These are phyloP conservation scores for Gila orcuttii DNA, from an alignment of 2,113 vertebrate species.

Conservation along the genomic window DNA sequence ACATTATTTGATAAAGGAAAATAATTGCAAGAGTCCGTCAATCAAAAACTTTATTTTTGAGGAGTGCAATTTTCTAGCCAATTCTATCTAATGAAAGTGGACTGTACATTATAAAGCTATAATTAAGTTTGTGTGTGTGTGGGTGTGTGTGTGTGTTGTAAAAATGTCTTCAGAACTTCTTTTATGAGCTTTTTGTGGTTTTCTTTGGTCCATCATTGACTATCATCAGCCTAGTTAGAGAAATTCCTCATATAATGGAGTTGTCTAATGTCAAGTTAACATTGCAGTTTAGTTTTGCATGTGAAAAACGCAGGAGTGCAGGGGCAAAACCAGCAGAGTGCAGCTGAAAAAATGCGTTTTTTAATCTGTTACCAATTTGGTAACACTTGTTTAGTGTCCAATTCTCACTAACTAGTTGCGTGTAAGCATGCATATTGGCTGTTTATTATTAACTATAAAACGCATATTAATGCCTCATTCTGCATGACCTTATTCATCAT, in stretches of 20 bases:
- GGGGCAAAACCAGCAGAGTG: neutral
- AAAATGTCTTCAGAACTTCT: constrained; percentile 3
- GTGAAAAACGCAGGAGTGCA: neutral
- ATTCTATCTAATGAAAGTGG: constrained; percentile 1
- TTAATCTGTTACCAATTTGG: neutral
- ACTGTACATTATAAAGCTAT: neutral
- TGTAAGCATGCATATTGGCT: too few relatives aligned
- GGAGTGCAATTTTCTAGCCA: neutral
- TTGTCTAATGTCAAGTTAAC: neutral
- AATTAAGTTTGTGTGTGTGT: neutral
- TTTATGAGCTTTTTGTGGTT: neutral
- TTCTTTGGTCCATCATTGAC: neutral
- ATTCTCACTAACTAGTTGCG: too few relatives aligned
- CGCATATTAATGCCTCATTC: too few relatives aligned
- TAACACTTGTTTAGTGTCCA: too few relatives aligned
- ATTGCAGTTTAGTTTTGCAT: neutral
- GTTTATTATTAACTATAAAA: too few relatives aligned
- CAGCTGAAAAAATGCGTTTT: neutral
- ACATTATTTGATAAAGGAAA: constrained; percentile 8
- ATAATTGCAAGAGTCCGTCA: neutral
- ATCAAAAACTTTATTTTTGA: neutral
- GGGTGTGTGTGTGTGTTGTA: neutral
- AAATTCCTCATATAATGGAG: neutral
- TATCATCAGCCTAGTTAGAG: neutral
- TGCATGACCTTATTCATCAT: too few relatives aligned